Conservation (phyloP, 2,888 invertebrate genomes). For the Melinaea marsaeus region DNA sequence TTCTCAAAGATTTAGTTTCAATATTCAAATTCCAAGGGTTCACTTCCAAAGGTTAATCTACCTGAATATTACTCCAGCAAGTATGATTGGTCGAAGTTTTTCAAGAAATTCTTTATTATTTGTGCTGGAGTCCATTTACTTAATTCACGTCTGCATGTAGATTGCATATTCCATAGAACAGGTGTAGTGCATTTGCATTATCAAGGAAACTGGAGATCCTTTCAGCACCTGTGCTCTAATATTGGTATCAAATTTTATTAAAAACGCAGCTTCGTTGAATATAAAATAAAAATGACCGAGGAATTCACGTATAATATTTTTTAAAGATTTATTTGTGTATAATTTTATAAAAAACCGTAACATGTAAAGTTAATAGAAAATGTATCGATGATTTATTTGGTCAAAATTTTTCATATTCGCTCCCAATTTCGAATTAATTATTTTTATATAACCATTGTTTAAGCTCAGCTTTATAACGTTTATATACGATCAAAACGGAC, state of each 20-base stretch:
- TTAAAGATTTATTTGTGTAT: too few species aligned
- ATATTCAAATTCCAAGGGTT: not conserved
- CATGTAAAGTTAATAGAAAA: too few species aligned
- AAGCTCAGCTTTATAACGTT: not conserved
- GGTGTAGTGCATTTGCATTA: conserved; percentile 34
- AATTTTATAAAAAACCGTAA: too few species aligned
- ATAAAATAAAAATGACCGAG: not conserved
- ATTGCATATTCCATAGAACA: conserved; percentile 32
- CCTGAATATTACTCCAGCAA: not conserved
- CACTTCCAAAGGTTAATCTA: not conserved
- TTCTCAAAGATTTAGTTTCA: not conserved
- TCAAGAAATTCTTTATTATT: conserved; percentile 5
- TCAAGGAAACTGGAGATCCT: conserved; percentile 18
- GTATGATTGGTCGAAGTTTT: conserved; percentile 3
- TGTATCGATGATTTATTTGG: too few species aligned
- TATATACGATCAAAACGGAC: conserved; percentile 6
- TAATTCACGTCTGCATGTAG: conserved; percentile 32
- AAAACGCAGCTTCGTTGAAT: conserved; percentile 7
- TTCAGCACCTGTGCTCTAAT: conserved; percentile 31
- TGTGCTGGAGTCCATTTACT: conserved; percentile 27
- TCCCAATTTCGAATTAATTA: too few species aligned
- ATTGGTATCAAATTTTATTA: conserved; percentile 31
- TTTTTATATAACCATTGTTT: not conserved
- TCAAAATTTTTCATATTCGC: too few species aligned
- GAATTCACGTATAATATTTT: too few species aligned